phyloP scores from a whole-genome alignment of 2,113 vertebrate genomes.

The Hydrolagus affinis region DNA sequence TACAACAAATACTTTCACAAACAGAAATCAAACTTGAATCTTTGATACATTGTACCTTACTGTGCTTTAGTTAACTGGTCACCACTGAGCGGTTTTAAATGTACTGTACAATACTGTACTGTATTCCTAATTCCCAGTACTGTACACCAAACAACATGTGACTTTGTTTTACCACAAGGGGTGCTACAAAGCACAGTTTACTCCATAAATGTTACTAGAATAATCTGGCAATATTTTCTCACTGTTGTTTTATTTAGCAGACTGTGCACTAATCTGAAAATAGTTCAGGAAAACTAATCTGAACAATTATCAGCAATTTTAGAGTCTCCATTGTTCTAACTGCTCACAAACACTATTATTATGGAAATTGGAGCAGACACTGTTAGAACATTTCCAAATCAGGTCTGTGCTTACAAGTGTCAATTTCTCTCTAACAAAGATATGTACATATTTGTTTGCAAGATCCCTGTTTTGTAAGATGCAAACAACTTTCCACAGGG shows the following conservation, averaged over 20 bases:
- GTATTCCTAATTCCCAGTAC: too few species aligned
- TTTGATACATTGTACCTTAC: too few species aligned
- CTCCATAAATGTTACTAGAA: background rate
- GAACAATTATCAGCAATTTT: slow-evolving; percentile 16
- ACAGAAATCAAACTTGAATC: too few species aligned
- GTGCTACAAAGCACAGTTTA: background rate
- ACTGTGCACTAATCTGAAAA: background rate
- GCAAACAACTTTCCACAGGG: too few species aligned
- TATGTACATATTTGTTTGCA: too few species aligned
- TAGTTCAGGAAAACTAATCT: background rate
- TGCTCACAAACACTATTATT: slow-evolving; percentile 5
- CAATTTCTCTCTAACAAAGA: background rate
- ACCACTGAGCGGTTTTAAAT: too few species aligned
- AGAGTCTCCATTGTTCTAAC: background rate
- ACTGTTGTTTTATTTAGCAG: background rate
- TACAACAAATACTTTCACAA: too few species aligned
- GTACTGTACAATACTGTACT: too few species aligned
- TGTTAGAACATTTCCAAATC: background rate
- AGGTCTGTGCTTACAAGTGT: background rate
- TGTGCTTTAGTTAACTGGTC: too few species aligned
- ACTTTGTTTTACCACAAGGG: background rate
- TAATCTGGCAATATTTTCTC: background rate
- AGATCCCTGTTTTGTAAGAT: too few species aligned
- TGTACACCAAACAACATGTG: too few species aligned
- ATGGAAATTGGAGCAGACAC: slow-evolving; percentile 7